phyloP scores from a whole-genome alignment of 2,797 vertebrate genomes.

The Falco peregrinus region DNA sequence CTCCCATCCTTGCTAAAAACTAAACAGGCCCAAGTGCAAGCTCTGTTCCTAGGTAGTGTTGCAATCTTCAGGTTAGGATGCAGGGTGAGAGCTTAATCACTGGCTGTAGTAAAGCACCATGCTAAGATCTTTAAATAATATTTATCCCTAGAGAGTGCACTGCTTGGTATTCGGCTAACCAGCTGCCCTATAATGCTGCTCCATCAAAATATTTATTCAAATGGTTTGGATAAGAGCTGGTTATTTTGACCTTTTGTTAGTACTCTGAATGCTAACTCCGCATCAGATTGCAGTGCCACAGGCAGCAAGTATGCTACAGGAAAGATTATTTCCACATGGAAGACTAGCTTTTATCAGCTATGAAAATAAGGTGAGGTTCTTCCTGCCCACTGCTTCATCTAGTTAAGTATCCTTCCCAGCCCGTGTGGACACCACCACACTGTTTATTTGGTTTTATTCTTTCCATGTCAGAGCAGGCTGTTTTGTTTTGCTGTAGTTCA shows the following conservation, averaged over 20 bases:
- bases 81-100: not conserved
- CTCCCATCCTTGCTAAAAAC: not conserved
- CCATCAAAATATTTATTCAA: slow-evolving; percentile 33
- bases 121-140: not conserved
- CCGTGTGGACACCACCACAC: not conserved
- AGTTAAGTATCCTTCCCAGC: not conserved
- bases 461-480: not conserved
- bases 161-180: not conserved
- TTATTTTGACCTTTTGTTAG: not conserved
- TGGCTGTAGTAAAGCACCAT: not conserved
- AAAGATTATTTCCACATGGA: not conserved
- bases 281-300: not conserved
- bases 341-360: not conserved
- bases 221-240: slow-evolving; percentile 3
- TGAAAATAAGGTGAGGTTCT: not conserved
- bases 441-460: not conserved
- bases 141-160: not conserved
- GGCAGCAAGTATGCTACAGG: not conserved
- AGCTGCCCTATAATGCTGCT: not conserved
- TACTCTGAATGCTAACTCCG: not conserved
- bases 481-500: not conserved
- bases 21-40: not conserved
- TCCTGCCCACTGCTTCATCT: not conserved
- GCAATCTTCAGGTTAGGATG: not conserved
- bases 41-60: not conserved